Evolutionary conservation across 2,888 invertebrate species (phyloP), one percentile per base, ranked within the genome.

Genomic region (Anthophora plumipes): DNA sequence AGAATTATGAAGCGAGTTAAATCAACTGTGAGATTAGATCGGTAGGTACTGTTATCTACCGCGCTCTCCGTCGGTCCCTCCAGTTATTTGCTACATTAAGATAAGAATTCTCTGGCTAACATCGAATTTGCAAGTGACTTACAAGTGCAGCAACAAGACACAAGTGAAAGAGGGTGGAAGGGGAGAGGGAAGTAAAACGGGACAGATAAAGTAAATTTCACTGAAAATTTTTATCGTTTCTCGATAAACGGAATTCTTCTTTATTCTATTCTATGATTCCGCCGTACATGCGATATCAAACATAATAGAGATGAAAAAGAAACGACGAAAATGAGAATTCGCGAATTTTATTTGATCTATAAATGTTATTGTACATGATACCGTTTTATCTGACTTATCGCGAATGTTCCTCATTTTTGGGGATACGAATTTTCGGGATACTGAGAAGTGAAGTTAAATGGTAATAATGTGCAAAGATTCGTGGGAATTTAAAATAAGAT

Each of bases 1-100:
- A 92, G 92, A 93, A 92, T 93, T 93, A 93, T 93, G 92, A 93
- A 93, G 90, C 92, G 90, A 91, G 91, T 90, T 93, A 93, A 93
- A 93, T 93, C 93, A 93, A 90, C 85, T 85, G 68, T 67, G 84
- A 91, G 93, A 93, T 93, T 93, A 92, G 88, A 93, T 93, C 93
- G 89, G 88, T 90, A 90, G 86, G 89, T 90, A 90, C 87, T 89
- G 90, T 92, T 92, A 92, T 92, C 93, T 92, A 83, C 88, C 89
- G 87, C 87, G 81, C 86, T 83, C 84, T 84, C 85, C 87, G 88
- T 84, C 81, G 87, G 88, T 90, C 90, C 90, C 91, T 90, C 85
- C 86, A 90, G 92, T 92, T 91, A 91, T 92, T 92, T 92, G 89
- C 90, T 89, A 90, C 92, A 90, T 90, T 90, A 89, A 91, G 91